These are phyloP conservation scores for Austrolebias charrua DNA, from an alignment of 2,797 vertebrate species.

Conservation along the genomic window DNA sequence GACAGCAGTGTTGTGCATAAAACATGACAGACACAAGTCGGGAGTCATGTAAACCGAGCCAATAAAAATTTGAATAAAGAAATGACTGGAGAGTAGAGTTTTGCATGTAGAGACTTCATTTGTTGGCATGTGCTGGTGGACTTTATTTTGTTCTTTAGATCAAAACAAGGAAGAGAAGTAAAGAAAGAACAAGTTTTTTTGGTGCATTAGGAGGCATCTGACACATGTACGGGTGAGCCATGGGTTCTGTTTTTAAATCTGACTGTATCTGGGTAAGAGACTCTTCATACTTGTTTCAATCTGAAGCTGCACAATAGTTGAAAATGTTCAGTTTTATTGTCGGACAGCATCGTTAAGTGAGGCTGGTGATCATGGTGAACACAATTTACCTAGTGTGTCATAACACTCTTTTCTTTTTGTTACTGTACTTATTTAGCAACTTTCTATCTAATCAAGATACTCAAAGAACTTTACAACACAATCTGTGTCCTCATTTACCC, in stretches of 20 bases:
- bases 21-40: not conserved
- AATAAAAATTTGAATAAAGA: slow-evolving; percentile 68
- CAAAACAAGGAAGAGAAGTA: not conserved
- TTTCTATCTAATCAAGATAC: too few species aligned
- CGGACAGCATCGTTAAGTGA: not conserved
- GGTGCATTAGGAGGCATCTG: not conserved
- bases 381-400: too few species aligned
- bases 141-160: slow-evolving; percentile 5
- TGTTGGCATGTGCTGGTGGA: slow-evolving; percentile 5
- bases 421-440: too few species aligned
- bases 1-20: slow-evolving; percentile 1
- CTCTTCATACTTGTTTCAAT: slow-evolving; percentile 3
- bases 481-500: too few species aligned
- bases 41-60: slow-evolving; percentile 29
- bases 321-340: not conserved
- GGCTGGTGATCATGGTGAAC: too few species aligned
- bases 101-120: slow-evolving; percentile 49
- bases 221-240: slow-evolving; percentile 9
- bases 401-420: too few species aligned
- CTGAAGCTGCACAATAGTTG: not conserved
- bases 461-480: too few species aligned
- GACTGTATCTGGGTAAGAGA: slow-evolving; percentile 65
- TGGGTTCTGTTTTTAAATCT: slow-evolving; percentile 40
- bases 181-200: not conserved
- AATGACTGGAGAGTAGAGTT: slow-evolving; percentile 44